Percentiles rank a stretch among this genome's conserved stretches.
phyloP scores from a whole-genome alignment of 2,888 invertebrate species.

The Rapana venosa region DNA sequence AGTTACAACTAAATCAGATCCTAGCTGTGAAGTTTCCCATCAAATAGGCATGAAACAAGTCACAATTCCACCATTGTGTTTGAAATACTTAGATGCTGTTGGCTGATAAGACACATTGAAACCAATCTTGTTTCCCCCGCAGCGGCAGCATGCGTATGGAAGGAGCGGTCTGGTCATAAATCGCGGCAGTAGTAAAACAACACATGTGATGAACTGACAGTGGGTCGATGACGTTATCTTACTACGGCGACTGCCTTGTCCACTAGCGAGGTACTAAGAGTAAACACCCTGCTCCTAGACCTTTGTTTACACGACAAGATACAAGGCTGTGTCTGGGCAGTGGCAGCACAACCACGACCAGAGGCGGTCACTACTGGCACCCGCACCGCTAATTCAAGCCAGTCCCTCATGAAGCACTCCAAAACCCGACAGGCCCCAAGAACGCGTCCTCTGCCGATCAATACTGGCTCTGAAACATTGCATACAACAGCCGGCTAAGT shows the following conservation, averaged over 20 bases:
- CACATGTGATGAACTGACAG: slow-evolving; percentile 21
- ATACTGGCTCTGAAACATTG: slow-evolving; percentile 44
- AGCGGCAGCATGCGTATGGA: background rate
- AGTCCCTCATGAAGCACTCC: slow-evolving; percentile 44
- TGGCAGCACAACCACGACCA: background rate
- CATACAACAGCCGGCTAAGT: slow-evolving; percentile 38
- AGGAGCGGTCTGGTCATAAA: slow-evolving; percentile 24
- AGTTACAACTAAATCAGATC: background rate
- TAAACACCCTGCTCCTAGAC: background rate
- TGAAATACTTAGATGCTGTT: background rate
- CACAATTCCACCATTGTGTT: background rate
- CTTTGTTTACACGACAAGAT: background rate
- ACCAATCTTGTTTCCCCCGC: background rate
- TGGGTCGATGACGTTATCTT: background rate
- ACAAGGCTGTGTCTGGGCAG: background rate
- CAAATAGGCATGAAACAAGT: background rate
- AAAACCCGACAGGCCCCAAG: slow-evolving; percentile 45
- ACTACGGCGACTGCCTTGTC: background rate
- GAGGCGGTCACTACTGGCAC: slow-evolving; percentile 30
- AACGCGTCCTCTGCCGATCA: slow-evolving; percentile 41
- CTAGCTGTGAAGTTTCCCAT: background rate
- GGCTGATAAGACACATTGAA: background rate
- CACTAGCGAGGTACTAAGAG: background rate
- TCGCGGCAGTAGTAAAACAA: background rate
- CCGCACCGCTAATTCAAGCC: slow-evolving; percentile 38